These are phyloP conservation scores for Dendrocincla tyrannina DNA, from an alignment of 2,797 vertebrate species.

Conservation along the genomic window DNA sequence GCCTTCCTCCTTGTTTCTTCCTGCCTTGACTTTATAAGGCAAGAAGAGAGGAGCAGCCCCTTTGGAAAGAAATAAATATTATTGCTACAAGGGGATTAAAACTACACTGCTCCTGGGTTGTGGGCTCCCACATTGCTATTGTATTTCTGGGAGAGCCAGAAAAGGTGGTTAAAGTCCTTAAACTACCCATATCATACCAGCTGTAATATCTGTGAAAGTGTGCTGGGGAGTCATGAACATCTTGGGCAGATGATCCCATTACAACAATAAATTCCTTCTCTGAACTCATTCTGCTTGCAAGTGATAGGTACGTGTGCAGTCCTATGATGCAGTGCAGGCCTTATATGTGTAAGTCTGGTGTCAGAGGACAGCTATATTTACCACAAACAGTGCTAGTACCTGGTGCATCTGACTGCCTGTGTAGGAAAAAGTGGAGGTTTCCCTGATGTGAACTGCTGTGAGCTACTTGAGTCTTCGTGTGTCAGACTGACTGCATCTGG, in stretches of 20 bases:
- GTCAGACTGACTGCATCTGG: neutral
- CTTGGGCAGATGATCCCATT: neutral
- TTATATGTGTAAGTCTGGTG: neutral
- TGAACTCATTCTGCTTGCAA: neutral
- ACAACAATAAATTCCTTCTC: neutral
- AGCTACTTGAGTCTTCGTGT: fast-evolving
- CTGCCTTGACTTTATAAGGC: conserved; percentile 74
- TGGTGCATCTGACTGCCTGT: neutral
- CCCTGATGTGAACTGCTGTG: neutral
- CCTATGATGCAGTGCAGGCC: neutral
- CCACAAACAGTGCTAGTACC: neutral
- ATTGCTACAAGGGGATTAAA: neutral
- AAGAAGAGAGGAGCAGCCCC: conserved; percentile 34
- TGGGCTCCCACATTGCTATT: neutral
- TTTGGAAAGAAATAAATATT: conserved; percentile 52
- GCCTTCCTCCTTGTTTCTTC: conserved; percentile 30
- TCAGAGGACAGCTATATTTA: neutral
- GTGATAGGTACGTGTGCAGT: neutral
- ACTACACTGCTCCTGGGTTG: neutral
- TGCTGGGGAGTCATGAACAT: neutral
- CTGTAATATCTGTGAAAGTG: neutral
- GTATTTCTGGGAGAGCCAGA: neutral
- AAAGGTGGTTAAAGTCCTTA: neutral
- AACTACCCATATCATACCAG: neutral
- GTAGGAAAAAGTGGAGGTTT: neutral